Evolutionary conservation across 1,140 invertebrate species (phyloP).

Genomic region (Orchesella cincta): DNA sequence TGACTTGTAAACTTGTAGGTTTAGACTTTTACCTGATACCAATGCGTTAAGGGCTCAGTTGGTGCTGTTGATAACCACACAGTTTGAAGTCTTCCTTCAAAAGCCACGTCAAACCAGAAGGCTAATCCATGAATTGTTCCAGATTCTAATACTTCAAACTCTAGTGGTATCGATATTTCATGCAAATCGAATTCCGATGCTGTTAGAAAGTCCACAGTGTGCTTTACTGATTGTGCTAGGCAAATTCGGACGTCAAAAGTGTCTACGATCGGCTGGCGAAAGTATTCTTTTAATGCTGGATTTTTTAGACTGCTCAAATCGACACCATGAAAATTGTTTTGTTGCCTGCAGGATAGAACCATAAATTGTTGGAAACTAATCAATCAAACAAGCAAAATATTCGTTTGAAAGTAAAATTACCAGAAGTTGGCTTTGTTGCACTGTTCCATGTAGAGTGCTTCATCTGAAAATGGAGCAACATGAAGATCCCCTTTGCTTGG

Average conservation of each 20-base stretch:
- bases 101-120: conserved; percentile 99
- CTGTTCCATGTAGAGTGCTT: conserved; percentile 96
- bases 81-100: conserved; percentile 84
- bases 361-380: conserved; percentile 5
- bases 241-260: conserved; percentile 98
- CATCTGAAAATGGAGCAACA: conserved; percentile 97
- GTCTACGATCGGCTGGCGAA: conserved; percentile 97
- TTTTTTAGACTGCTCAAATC: conserved; percentile 86
- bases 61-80: conserved; percentile 98
- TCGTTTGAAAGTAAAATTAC: conserved; percentile 59
- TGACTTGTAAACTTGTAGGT: too few relatives aligned
- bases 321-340: conserved; percentile 97
- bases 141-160: conserved; percentile 88
- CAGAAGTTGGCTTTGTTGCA: conserved; percentile 99
- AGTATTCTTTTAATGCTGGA: conserved; percentile 95
- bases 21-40: conserved; percentile 94
- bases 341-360: conserved; percentile 65
- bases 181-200: conserved; percentile 93
- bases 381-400: not conserved
- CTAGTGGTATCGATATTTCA: conserved; percentile 91
- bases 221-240: conserved; percentile 89
- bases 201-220: conserved; percentile 93
- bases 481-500: conserved; percentile 94
- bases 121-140: conserved; percentile 96
- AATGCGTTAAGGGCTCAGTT: conserved; percentile 97